Evolutionary conservation across 2,888 invertebrate genomes (phyloP).

Genomic region (Parnassius glacialis): DNA sequence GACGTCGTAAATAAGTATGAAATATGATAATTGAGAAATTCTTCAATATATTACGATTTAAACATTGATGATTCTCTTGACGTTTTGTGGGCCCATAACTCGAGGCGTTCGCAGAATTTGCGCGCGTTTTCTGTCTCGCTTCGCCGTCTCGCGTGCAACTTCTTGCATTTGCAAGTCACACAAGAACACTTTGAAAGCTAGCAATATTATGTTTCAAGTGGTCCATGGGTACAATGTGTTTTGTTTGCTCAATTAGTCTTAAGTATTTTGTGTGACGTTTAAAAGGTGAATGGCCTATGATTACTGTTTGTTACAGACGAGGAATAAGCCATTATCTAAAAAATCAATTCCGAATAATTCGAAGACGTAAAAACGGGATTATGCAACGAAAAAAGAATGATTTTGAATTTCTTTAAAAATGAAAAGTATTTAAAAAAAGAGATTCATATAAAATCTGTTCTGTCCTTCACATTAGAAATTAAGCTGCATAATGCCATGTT

Average conservation of each 20-base stretch:
- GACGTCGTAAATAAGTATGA: conserved; percentile 79
- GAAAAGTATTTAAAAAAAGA: too few species aligned
- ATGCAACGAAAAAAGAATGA: too few species aligned
- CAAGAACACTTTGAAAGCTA: conserved; percentile 38
- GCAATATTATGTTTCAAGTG: conserved; percentile 39
- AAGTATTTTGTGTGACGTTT: conserved; percentile 42
- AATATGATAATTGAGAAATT: conserved; percentile 81
- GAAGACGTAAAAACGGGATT: too few species aligned
- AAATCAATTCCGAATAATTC: too few species aligned
- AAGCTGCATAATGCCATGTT: too few species aligned
- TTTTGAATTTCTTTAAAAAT: too few species aligned
- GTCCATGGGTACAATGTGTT: conserved; percentile 40
- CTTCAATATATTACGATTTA: conserved; percentile 80
- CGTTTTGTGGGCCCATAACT: conserved; percentile 78
- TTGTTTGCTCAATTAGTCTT: conserved; percentile 52
- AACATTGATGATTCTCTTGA: conserved; percentile 77
- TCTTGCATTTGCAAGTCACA: not conserved
- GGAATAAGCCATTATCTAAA: not conserved
- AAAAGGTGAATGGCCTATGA: conserved; percentile 13
- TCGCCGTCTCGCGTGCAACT: conserved; percentile 24
- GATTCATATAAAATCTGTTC: too few species aligned
- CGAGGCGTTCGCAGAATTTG: conserved; percentile 62
- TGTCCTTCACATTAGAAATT: too few species aligned
- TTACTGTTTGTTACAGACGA: conserved; percentile 16
- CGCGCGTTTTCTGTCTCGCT: conserved; percentile 17